Evolutionary conservation across 2,797 vertebrate species (phyloP).

Genomic region (Gallinago nigripennis): DNA sequence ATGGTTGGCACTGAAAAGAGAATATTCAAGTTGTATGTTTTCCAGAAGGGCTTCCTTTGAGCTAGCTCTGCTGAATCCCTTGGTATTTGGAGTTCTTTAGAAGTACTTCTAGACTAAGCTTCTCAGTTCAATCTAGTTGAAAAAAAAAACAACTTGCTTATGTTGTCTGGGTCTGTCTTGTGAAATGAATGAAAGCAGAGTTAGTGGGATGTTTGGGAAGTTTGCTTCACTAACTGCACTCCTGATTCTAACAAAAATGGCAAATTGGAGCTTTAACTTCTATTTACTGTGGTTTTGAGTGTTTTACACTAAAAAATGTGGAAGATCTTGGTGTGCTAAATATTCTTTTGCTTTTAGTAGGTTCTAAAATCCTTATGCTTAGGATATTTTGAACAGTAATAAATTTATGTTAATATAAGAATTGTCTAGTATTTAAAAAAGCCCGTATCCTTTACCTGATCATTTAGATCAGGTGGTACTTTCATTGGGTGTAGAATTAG

Average conservation of each 20-base stretch:
- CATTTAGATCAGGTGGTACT: background rate
- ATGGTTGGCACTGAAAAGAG: background rate
- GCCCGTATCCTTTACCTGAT: background rate
- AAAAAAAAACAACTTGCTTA: background rate
- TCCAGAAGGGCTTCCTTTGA: background rate
- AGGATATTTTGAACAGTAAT: background rate
- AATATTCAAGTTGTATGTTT: background rate
- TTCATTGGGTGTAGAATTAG: background rate
- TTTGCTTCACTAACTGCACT: background rate
- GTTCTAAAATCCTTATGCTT: background rate
- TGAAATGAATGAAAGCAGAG: background rate
- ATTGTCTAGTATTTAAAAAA: background rate
- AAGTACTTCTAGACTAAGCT: background rate
- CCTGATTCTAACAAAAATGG: background rate
- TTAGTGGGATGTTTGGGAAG: background rate
- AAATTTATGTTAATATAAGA: background rate
- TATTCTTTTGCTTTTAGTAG: background rate
- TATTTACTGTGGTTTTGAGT: background rate
- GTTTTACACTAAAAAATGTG: background rate
- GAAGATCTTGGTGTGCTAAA: background rate
- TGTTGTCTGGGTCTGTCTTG: background rate
- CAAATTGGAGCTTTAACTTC: background rate
- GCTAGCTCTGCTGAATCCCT: background rate
- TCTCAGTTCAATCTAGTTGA: background rate
- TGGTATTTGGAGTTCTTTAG: background rate